Evolutionary conservation across 1,140 invertebrate species (phyloP).

Genomic region (Carcinoscorpius rotundicauda): DNA sequence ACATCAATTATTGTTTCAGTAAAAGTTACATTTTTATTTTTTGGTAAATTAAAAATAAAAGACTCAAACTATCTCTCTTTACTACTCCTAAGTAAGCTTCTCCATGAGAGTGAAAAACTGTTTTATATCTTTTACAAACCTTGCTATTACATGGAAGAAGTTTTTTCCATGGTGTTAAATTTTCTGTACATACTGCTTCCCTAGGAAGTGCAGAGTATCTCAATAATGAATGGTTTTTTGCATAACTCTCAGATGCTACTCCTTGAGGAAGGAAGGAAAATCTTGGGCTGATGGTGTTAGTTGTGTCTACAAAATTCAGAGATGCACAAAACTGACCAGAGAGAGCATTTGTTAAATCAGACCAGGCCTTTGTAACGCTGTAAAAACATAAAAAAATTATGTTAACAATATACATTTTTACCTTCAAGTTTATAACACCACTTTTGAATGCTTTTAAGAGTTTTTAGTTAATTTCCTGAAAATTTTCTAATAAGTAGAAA

Average conservation of each 20-base stretch:
- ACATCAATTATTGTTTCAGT: too few relatives aligned
- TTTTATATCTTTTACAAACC: constrained; percentile 30
- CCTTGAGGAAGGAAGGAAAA: constrained; percentile 68
- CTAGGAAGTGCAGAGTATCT: constrained; percentile 78
- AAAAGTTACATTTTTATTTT: too few relatives aligned
- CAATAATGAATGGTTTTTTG: constrained; percentile 43
- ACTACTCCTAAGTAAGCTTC: not conserved
- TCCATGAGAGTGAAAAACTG: constrained; percentile 3
- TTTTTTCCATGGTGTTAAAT: constrained; percentile 97
- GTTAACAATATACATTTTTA: too few relatives aligned
- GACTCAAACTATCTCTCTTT: too few relatives aligned
- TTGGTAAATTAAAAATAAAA: too few relatives aligned
- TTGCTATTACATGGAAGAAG: constrained; percentile 67
- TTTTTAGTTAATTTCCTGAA: too few relatives aligned
- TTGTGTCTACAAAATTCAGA: constrained; percentile 85
- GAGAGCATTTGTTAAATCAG: constrained; percentile 69
- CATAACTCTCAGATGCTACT: constrained; percentile 35
- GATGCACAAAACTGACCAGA: constrained; percentile 92
- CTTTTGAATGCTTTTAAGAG: too few relatives aligned
- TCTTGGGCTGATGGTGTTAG: constrained; percentile 70
- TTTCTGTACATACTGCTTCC: constrained; percentile 97
- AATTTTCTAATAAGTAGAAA: too few relatives aligned
- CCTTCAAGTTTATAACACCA: too few relatives aligned
- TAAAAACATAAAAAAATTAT: constrained; percentile 18
- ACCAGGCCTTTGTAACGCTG: constrained; percentile 69